A percentile compares a stretch with the other conserved stretches of the same genome.
These are phyloP conservation scores for Hepsetus odoe DNA, from an alignment of 2,113 vertebrate genomes.

Conservation along the genomic window DNA sequence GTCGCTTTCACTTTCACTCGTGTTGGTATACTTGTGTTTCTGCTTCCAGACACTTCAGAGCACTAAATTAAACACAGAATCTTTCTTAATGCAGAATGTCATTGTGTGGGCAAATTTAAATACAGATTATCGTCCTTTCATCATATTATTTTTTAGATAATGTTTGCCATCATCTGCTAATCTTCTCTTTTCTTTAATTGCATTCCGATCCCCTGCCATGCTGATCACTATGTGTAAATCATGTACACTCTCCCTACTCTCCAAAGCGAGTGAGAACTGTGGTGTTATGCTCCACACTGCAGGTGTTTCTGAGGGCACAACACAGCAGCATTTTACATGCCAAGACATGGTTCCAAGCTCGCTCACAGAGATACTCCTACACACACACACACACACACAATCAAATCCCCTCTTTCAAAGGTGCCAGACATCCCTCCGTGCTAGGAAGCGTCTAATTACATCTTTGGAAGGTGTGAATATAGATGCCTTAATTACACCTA, in stretches of 20 bases:
- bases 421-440: constrained; percentile 62
- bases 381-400: too few species aligned
- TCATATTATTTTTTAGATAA: not conserved
- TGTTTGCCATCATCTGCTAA: not conserved
- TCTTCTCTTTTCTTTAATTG: not conserved
- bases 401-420: constrained; percentile 26
- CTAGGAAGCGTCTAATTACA: constrained; percentile 68
- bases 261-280: not conserved
- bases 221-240: not conserved
- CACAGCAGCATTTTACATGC: constrained; percentile 39
- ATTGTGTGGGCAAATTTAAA: not conserved
- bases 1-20: too few species aligned
- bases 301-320: constrained; percentile 35
- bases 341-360: constrained; percentile 33
- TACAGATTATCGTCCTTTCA: not conserved
- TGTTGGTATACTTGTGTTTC: too few species aligned
- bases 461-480: constrained; percentile 69
- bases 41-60: too few species aligned
- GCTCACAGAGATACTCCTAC: constrained; percentile 10
- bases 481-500: constrained; percentile 70
- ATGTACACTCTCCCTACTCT: not conserved
- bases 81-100: too few species aligned
- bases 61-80: too few species aligned
- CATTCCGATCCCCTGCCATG: not conserved
- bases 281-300: constrained; percentile 20